A percentile compares a stretch with the other conserved stretches of the same genome.
Conservation (phyloP, 1,140 invertebrate genomes). For the Anastrepha obliqua region DNA sequence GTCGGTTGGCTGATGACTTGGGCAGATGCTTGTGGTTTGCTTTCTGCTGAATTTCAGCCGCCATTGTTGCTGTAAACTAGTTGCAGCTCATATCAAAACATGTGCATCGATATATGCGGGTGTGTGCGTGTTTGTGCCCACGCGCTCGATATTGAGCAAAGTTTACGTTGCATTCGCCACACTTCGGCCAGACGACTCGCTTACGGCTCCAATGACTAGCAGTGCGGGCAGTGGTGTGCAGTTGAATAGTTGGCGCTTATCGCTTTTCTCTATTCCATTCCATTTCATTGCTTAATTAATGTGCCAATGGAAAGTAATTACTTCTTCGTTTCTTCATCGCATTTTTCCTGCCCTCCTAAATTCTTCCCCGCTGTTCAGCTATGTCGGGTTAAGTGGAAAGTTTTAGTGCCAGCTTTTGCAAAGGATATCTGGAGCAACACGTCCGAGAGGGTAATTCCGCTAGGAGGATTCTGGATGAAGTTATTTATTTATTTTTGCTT, state of each 20-base stretch:
- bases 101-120: not conserved
- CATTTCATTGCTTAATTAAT: slow-evolving; percentile 14
- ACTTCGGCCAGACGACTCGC: not conserved
- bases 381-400: not conserved
- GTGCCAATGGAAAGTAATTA: slow-evolving; percentile 45
- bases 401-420: not conserved
- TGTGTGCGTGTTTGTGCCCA: not conserved
- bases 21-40: not conserved
- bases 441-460: not conserved
- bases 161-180: not conserved
- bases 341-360: not conserved
- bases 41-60: not conserved
- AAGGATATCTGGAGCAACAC: not conserved
- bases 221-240: not conserved
- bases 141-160: not conserved
- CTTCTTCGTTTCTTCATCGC: slow-evolving; percentile 10
- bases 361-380: not conserved
- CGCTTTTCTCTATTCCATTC: not conserved
- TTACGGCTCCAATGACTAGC: not conserved
- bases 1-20: not conserved
- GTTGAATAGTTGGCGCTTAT: slow-evolving; percentile 9
- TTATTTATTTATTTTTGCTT: not conserved
- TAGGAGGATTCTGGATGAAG: not conserved
- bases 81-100: not conserved
- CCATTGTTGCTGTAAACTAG: not conserved